Conservation (phyloP, 2,113 vertebrate species). For the Ariopsis seemanni region DNA sequence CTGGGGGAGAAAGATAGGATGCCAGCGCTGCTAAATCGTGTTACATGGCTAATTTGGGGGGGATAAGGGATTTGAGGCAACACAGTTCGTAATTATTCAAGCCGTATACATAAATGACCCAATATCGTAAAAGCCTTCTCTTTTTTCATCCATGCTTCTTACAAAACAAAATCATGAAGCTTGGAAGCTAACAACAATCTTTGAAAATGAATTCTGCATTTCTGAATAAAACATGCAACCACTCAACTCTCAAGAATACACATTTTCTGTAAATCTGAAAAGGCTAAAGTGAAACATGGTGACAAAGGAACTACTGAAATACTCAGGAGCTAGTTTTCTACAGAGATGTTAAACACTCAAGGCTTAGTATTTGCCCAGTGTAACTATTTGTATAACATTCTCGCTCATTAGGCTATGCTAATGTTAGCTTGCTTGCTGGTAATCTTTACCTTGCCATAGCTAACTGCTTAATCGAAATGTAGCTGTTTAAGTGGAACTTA, state of each 20-base stretch:
- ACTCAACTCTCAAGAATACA: neutral
- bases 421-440: neutral
- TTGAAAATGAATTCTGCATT: neutral
- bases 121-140: neutral
- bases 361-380: neutral
- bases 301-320: neutral
- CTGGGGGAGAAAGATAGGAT: slow-evolving; percentile 58
- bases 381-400: neutral
- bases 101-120: neutral
- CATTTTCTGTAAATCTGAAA: neutral
- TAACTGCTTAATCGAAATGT: neutral
- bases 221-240: neutral
- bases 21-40: slow-evolving; percentile 52
- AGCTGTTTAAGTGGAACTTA: neutral
- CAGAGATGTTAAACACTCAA: neutral
- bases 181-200: neutral
- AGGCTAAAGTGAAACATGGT: neutral
- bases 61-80: slow-evolving; percentile 1
- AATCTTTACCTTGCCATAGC: neutral
- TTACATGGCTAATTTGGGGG: neutral
- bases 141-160: neutral
- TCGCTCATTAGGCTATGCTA: neutral
- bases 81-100: neutral
- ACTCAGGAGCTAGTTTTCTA: neutral
- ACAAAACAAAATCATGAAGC: neutral